Evolutionary conservation across 2,888 invertebrate species (phyloP).

Genomic region (Caenorhabditis japonica): DNA sequence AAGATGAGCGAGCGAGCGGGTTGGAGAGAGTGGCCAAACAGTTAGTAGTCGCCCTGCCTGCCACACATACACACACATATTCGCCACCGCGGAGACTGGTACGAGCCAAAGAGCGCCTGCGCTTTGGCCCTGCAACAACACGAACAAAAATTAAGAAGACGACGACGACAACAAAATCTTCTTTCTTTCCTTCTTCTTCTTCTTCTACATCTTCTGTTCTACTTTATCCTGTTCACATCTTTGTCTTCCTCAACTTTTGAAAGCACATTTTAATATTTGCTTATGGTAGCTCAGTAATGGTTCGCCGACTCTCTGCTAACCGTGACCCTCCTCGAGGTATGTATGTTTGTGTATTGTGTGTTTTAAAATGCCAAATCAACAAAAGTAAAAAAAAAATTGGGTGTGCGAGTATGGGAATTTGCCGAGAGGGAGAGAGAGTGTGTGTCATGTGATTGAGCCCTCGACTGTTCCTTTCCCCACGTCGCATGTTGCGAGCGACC

Average conservation of each 20-base stretch:
- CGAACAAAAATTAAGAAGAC: too few species aligned
- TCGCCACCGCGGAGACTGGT: constrained; percentile 54
- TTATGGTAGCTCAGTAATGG: constrained; percentile 25
- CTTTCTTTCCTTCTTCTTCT: neutral
- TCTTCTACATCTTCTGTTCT: neutral
- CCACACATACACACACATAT: constrained; percentile 25
- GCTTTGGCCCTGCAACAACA: constrained; percentile 28
- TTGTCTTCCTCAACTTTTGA: too few species aligned
- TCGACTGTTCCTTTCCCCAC: constrained; percentile 13
- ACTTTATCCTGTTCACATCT: constrained; percentile 4
- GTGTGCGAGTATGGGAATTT: constrained; percentile 2
- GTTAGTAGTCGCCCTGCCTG: constrained; percentile 21
- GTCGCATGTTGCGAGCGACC: constrained; percentile 37
- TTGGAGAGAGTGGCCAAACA: constrained; percentile 14
- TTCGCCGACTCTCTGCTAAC: constrained; percentile 23
- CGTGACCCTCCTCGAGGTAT: constrained; percentile 27
- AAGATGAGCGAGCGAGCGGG: constrained; percentile 35
- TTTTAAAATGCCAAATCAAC: constrained; percentile 3
- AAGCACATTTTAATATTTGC: too few species aligned
- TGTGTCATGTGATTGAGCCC: constrained; percentile 36
- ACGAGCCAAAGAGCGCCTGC: constrained; percentile 53
- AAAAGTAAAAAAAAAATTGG: constrained; percentile 22
- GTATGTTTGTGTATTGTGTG: constrained; percentile 14
- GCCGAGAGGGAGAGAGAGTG: constrained; percentile 24
- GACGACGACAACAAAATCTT: neutral